Evolutionary conservation across 2,113 vertebrate species (phyloP).

Genomic region (Oncorhynchus mykiss): DNA sequence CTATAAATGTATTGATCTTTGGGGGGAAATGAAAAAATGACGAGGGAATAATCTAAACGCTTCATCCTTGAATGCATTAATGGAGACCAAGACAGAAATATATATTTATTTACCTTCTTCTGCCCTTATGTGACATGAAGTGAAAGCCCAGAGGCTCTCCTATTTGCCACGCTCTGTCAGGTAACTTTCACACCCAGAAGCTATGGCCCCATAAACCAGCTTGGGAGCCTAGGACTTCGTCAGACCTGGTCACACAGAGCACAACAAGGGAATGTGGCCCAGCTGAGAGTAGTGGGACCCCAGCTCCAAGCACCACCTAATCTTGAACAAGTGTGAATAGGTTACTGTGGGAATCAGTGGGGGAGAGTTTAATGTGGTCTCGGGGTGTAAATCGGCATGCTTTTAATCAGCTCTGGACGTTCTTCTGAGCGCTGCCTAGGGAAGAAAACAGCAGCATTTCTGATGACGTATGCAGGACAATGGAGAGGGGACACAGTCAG

Average conservation of each 20-base stretch:
- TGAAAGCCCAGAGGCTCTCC: not conserved
- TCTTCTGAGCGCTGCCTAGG: constrained; percentile 65
- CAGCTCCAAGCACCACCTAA: not conserved
- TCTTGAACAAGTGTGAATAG: constrained; percentile 13
- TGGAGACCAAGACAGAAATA: not conserved
- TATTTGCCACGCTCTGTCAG: not conserved
- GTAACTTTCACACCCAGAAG: not conserved
- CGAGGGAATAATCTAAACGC: not conserved
- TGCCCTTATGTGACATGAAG: not conserved
- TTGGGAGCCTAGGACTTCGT: not conserved
- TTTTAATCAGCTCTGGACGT: constrained; percentile 75
- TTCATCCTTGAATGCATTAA: not conserved
- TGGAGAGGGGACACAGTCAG: not conserved
- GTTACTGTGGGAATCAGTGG: constrained; percentile 55
- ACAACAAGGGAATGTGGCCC: constrained; percentile 69
- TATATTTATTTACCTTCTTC: not conserved
- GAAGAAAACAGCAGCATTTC: constrained; percentile 29
- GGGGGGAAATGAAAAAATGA: not conserved
- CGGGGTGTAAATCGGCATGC: constrained; percentile 50
- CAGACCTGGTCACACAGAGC: constrained; percentile 8
- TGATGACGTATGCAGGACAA: constrained; percentile 10
- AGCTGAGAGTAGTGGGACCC: constrained; percentile 42
- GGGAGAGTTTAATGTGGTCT: constrained; percentile 49
- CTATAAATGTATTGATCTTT: not conserved
- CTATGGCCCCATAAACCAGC: not conserved